phyloP scores from a whole-genome alignment of 2,888 invertebrate species.

The Campoplex nolae region DNA sequence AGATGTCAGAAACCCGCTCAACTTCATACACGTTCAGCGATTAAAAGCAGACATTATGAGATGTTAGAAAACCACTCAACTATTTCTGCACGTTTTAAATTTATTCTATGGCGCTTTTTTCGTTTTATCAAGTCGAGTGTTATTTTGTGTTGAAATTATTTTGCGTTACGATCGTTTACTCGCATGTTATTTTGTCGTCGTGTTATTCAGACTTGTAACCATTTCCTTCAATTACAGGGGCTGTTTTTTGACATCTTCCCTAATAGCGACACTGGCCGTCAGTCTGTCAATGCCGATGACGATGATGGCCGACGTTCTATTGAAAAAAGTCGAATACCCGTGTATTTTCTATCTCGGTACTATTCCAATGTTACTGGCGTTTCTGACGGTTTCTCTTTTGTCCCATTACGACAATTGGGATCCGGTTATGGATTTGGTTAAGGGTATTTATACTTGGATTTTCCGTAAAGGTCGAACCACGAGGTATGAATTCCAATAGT shows the following conservation, averaged over 20 bases:
- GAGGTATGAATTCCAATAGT: slow-evolving; percentile 81
- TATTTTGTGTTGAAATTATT: no score
- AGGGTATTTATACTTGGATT: slow-evolving; percentile 85
- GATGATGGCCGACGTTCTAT: slow-evolving; percentile 92
- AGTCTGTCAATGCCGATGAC: slow-evolving; percentile 95
- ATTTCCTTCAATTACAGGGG: slow-evolving; percentile 88
- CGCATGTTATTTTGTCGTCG: no score
- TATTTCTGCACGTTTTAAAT: no score
- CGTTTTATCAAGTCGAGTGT: no score
- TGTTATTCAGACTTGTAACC: no score
- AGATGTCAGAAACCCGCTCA: no score
- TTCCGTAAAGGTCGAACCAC: slow-evolving; percentile 85
- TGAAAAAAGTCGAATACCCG: slow-evolving; percentile 89
- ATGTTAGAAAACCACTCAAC: no score
- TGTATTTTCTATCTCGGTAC: slow-evolving; percentile 92
- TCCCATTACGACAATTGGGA: slow-evolving; percentile 94
- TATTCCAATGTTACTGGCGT: slow-evolving; percentile 91
- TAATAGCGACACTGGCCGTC: slow-evolving; percentile 94
- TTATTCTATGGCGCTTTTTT: no score
- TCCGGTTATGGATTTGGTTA: slow-evolving; percentile 88
- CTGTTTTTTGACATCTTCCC: slow-evolving; percentile 95
- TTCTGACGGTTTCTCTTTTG: slow-evolving; percentile 89
- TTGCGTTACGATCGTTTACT: no score
- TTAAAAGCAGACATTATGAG: no score
- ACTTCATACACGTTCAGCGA: no score